Percentiles rank a stretch among this genome's conserved stretches.
Conservation (phyloP, 92 coral and sea anemone genomes). For the Bergia puertoricense region DNA sequence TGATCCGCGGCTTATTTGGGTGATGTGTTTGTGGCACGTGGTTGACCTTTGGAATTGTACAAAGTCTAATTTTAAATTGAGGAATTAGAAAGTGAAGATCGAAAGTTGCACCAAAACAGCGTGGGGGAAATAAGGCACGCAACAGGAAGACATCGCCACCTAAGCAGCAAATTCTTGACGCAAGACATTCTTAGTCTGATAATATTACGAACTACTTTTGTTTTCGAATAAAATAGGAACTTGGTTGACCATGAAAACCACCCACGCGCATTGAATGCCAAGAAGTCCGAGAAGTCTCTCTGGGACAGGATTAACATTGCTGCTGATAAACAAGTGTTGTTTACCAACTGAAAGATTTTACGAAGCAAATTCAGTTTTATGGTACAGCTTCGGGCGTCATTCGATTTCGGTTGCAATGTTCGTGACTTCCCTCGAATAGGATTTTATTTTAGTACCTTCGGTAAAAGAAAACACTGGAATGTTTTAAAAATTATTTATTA, state of each 20-base stretch:
- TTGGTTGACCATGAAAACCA: not conserved
- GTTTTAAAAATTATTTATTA: too few species aligned
- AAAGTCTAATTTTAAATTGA: not conserved
- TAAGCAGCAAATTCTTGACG: not conserved
- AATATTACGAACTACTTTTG: not conserved
- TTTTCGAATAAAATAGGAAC: not conserved
- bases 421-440: too few species aligned
- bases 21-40: not conserved
- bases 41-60: not conserved
- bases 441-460: too few species aligned
- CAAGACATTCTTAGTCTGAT: not conserved
- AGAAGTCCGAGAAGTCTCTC: not conserved
- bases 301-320: not conserved
- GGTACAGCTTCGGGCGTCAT: too few species aligned
- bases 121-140: not conserved
- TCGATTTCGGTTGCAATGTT: too few species aligned
- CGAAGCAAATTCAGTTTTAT: not conserved
- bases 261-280: conserved; percentile 15
- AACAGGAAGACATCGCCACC: not conserved
- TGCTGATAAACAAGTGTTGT: not conserved
- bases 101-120: not conserved
- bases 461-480: too few species aligned
- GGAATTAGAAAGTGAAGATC: too few species aligned
- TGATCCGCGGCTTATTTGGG: not conserved
- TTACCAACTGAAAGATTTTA: not conserved